Conservation (phyloP, 2,797 vertebrate genomes). For the Philypnodon macrostomus region DNA sequence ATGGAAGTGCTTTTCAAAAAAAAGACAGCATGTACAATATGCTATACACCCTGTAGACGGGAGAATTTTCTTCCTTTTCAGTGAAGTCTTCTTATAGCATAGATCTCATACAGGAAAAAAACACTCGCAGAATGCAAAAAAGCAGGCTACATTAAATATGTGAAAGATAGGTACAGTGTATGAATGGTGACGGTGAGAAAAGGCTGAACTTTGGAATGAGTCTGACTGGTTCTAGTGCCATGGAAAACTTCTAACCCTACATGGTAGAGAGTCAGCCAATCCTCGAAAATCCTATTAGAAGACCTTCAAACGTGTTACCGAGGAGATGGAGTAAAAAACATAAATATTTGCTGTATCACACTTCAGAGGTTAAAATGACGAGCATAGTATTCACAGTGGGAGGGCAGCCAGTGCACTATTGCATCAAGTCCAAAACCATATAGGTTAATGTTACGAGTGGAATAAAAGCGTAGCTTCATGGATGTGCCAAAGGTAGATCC, state of each 20-base stretch:
- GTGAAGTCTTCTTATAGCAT: too few relatives aligned
- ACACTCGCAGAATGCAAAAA: too few relatives aligned
- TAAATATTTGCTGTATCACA: conserved; percentile 73
- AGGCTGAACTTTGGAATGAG: conserved; percentile 20
- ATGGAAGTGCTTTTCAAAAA: background rate
- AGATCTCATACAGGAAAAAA: too few relatives aligned
- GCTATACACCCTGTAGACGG: too few relatives aligned
- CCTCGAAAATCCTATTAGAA: conserved; percentile 62
- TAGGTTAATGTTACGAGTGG: conserved; percentile 57
- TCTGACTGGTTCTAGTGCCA: conserved; percentile 33
- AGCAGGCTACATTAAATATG: background rate
- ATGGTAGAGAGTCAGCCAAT: conserved; percentile 61
- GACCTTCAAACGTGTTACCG: conserved; percentile 65
- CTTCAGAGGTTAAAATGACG: conserved; percentile 64
- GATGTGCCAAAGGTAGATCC: conserved; percentile 35
- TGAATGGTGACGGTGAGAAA: conserved; percentile 5
- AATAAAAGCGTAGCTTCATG: conserved; percentile 58
- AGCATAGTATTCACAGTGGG: conserved; percentile 58
- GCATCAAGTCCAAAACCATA: conserved; percentile 41
- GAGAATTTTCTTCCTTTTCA: too few relatives aligned
- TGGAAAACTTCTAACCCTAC: conserved; percentile 69
- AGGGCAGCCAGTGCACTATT: conserved; percentile 38
- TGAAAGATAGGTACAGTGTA: background rate
- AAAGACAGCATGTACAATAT: too few relatives aligned
- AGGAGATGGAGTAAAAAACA: conserved; percentile 62